phyloP scores from a whole-genome alignment of 2,113 vertebrate species.

The Malurus melanocephalus region DNA sequence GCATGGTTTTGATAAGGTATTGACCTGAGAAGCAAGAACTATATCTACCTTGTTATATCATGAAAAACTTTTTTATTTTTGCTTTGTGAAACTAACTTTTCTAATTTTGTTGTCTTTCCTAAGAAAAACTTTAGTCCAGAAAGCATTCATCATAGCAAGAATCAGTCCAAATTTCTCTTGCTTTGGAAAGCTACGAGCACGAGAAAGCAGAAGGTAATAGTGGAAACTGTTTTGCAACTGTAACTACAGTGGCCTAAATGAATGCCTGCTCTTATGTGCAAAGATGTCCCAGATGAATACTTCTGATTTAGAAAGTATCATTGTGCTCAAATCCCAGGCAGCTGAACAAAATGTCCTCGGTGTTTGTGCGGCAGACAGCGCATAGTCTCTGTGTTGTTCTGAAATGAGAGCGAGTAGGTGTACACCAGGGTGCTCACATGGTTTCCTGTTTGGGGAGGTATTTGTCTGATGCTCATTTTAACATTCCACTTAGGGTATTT shows the following conservation, averaged over 20 bases:
- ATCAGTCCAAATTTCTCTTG: background rate
- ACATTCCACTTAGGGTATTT: background rate
- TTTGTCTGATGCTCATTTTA: conserved; percentile 35
- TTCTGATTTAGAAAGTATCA: conserved; percentile 25
- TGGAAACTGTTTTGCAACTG: conserved; percentile 56
- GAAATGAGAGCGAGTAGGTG: conserved; percentile 22
- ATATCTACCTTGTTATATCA: background rate
- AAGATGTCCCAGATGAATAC: conserved; percentile 44
- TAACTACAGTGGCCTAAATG: conserved; percentile 37
- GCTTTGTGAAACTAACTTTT: background rate
- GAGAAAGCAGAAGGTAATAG: background rate
- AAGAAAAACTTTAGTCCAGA: background rate
- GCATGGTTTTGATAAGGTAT: background rate
- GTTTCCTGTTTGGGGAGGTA: conserved; percentile 37
- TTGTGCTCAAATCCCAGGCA: conserved; percentile 12
- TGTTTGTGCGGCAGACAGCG: background rate
- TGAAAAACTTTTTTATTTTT: background rate
- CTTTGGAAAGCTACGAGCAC: background rate
- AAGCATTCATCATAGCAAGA: conserved; percentile 22
- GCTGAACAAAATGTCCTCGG: conserved; percentile 40
- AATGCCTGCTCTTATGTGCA: conserved; percentile 27
- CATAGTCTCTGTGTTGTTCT: conserved; percentile 6
- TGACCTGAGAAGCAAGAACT: background rate
- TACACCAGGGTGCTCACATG: background rate
- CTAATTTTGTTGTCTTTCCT: background rate